Evolutionary conservation across 2,113 vertebrate species (phyloP).

Genomic region (Tretioscincus oriximinensis): DNA sequence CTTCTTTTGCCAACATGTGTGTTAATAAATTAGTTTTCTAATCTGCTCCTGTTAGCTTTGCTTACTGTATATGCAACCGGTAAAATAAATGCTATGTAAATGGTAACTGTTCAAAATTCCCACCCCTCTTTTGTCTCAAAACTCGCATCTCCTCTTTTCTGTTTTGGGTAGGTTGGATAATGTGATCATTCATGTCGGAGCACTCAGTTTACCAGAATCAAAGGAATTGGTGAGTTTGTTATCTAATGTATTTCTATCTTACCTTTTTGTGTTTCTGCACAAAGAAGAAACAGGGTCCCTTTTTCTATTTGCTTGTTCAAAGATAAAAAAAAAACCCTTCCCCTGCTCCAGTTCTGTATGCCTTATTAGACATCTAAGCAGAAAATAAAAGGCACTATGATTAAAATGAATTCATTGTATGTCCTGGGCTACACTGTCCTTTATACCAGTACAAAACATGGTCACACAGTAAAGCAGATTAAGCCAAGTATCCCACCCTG

Average conservation of each 20-base stretch:
- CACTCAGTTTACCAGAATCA: slow-evolving; percentile 86
- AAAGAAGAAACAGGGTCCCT: neutral
- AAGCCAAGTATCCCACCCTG: no score
- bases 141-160: neutral
- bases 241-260: neutral
- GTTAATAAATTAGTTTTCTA: no score
- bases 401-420: neutral
- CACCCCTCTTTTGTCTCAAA: no score
- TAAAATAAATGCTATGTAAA: no score
- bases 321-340: neutral
- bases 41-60: no score
- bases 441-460: no score
- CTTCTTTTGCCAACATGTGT: no score
- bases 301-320: neutral
- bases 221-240: slow-evolving; percentile 80
- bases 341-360: neutral
- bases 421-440: neutral
- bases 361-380: neutral
- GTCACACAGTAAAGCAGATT: no score
- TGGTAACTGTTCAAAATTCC: no score
- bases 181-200: slow-evolving; percentile 91
- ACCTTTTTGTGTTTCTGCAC: neutral
- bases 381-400: neutral
- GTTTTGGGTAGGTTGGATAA: slow-evolving; percentile 81
- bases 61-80: no score